Base-by-base conservation (phyloP, 2,113 vertebrate species). In the Pelvicachromis taeniatus region DNA sequence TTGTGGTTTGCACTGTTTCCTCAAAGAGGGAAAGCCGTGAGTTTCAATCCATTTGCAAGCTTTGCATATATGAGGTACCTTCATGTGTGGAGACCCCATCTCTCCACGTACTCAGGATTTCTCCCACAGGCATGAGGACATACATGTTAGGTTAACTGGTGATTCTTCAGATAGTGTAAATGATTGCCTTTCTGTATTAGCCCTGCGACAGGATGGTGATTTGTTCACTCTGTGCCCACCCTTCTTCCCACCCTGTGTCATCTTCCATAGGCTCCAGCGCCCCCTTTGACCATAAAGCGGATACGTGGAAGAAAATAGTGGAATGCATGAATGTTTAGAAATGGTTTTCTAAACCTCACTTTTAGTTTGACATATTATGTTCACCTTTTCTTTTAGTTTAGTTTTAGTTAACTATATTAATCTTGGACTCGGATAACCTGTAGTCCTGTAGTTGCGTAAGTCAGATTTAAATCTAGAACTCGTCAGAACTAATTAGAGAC, bases 381-480 rank as follows among this genome's bases (percentile, higher is more conserved):
- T 75, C 42, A 19, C 26, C 16, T 50, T 16, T 73, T 50, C 11
- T 50, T 50, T 75, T 48, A 45, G 9, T 50, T 50, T 12, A 1
- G 9, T 31, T 33, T 75, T 50, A 48, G 42, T 48, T 29, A 29
- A 29, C 23, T 73, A 48, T 73, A 11, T 50, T 26, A n/a, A 4
- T 75, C 70, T 12, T 75, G 26, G 42, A 52, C 70, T 75, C 0
- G 0, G 1, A 9, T 70, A 42, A 80, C 3, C 21, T 50, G 54
- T 9, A 23, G 6, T 70, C 4, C 17, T 70, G 65, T 23, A 63
- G 50, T 11, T 78, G 65, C 38, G 1, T 13, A 65, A 13, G 19
- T 26, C 65, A 42, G 4, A 59, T 59, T 83, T 14, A 55, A 59
- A 12, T 16, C 23, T 14, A 21, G 23, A 81, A 56, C 55, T 84